Percentiles rank a stretch among this genome's conserved stretches.
phyloP scores from a whole-genome alignment of 2,797 vertebrate species.

The Rhynchonycteris naso region DNA sequence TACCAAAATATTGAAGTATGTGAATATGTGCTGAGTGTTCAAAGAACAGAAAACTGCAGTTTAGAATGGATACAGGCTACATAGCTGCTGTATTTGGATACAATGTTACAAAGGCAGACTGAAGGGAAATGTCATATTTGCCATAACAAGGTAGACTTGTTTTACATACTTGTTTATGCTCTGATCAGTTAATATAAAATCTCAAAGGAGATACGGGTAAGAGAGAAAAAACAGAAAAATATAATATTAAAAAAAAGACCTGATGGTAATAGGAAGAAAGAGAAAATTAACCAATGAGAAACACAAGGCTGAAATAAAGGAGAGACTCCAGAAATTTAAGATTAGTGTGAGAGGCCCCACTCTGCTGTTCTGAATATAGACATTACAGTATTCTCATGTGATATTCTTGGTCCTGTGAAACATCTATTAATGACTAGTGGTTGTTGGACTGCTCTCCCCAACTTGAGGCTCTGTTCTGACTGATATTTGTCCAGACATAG shows the following conservation, averaged over 20 bases:
- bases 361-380: neutral
- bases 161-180: neutral
- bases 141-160: neutral
- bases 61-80: neutral
- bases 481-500: neutral
- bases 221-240: neutral
- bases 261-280: neutral
- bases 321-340: neutral
- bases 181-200: neutral
- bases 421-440: neutral
- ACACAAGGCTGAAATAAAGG: neutral
- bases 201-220: neutral
- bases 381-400: neutral
- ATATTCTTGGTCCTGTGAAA: neutral
- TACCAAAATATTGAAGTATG: slow-evolving; percentile 25
- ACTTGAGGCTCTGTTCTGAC: neutral
- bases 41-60: neutral
- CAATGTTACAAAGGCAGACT: neutral
- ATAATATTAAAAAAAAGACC: neutral
- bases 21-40: neutral
- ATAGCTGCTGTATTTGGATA: neutral
- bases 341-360: too few species aligned
- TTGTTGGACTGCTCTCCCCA: neutral
- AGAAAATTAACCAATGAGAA: neutral
- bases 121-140: neutral